Base-by-base conservation (phyloP, 2,888 invertebrate species). In the Uloborus plumipes region DNA sequence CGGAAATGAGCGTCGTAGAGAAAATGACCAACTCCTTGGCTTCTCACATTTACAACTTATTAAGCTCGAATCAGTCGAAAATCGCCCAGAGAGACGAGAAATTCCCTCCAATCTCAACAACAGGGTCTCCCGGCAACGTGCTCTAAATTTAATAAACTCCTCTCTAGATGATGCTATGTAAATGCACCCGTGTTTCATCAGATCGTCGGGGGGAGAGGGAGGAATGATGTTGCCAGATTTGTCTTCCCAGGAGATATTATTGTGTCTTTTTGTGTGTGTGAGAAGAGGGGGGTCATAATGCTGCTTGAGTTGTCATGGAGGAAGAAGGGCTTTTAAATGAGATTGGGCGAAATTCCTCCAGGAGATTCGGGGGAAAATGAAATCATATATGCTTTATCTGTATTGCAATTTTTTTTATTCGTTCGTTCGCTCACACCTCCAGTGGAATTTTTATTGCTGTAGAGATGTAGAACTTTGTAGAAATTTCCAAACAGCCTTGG, bases 91-190 rank as follows among this genome's bases (percentile, higher is more conserved):
- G 72, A 55, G 39, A 39, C n/a, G 47, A 11, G 49, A 51, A 67
- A 61, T 61, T 49, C 20, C 59, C 47, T 51, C 58, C 58, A 75
- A 75, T 75, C 59, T 67, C 66, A 51, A 31, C 13, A 62, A 59
- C 20, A 51, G 16, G 47, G 55, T 13, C 22, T 39, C 53, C 16
- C 1, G 22, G 20, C 31, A 39, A 2, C 59, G 62, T 49, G 53
- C 47, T 64, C 50, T 47, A 81, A 79, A 70, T 81, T 74, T 58
- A 81, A 81, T 81, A 75, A 70, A 81, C 51, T 62, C 55, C 59
- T 67, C 58, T 73, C 49, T 55, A 64, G 47, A 13, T 18, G 74
- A 51, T 74, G 64, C 70, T 81, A 81, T 80, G 80, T 65, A 81
- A 81, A 81, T 80, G 61, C 55, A 31, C 49, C 49, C 64, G 55